Percentiles rank a stretch among this genome's conserved stretches.
phyloP scores from a whole-genome alignment of 2,113 vertebrate species.

The Scartelaos histophorus region DNA sequence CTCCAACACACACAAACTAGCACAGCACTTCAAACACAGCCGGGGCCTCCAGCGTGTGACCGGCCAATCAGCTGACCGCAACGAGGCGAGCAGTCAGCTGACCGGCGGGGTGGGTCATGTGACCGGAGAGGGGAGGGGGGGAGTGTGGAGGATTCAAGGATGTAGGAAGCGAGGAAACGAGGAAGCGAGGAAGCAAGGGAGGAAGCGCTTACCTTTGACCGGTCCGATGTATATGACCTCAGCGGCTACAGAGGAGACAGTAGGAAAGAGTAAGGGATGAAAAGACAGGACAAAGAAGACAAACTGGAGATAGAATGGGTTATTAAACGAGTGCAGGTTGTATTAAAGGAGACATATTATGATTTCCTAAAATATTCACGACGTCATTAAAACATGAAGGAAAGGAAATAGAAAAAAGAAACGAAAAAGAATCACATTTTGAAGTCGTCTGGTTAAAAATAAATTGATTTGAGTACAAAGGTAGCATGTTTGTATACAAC shows the following conservation, averaged over 20 bases:
- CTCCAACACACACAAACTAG: neutral
- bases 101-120: constrained; percentile 52
- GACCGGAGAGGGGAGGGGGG: constrained; percentile 42
- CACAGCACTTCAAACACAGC: constrained; percentile 22
- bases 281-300: constrained; percentile 63
- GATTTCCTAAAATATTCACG: neutral
- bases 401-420: no score
- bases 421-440: no score
- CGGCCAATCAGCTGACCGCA: constrained; percentile 55
- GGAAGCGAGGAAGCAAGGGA: constrained; percentile 46
- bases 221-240: constrained; percentile 99
- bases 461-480: no score
- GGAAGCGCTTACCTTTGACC: constrained; percentile 97
- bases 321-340: neutral
- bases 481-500: no score
- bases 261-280: constrained; percentile 54
- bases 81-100: constrained; percentile 54
- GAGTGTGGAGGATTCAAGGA: constrained; percentile 60
- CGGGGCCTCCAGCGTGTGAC: constrained; percentile 53
- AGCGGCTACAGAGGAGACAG: constrained; percentile 85
- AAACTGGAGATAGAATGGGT: constrained; percentile 27
- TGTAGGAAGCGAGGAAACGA: constrained; percentile 55
- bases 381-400: no score
- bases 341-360: constrained; percentile 41
- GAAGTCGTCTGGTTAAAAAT: no score